phyloP scores from a whole-genome alignment of 2,113 vertebrate genomes.

The Marmota flaviventris region DNA sequence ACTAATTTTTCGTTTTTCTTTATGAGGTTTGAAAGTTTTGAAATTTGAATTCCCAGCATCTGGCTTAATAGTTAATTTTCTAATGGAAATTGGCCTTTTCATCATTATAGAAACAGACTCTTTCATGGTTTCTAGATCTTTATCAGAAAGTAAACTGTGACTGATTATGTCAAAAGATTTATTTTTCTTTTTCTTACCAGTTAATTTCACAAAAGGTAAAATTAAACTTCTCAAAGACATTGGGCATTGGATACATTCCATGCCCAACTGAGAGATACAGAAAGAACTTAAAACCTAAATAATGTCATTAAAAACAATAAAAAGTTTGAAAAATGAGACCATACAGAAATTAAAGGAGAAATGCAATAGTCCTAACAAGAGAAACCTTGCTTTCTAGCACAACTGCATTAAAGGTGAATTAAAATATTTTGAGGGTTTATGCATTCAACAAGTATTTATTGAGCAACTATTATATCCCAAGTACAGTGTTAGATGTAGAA shows the following conservation, averaged over 20 bases:
- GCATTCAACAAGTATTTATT: neutral
- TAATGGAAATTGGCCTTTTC: conserved; percentile 30
- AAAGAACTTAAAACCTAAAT: conserved; percentile 8
- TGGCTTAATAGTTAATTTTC: conserved; percentile 56
- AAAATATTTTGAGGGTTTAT: conserved; percentile 45
- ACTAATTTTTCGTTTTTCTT: conserved; percentile 61
- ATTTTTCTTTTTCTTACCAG: conserved; percentile 52
- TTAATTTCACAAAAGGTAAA: conserved; percentile 30
- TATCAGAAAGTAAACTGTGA: conserved; percentile 58
- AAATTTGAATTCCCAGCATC: conserved; percentile 53
- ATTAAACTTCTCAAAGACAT: conserved; percentile 44
- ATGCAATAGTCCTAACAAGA: conserved; percentile 26
- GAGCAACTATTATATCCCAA: neutral
- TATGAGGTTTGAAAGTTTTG: conserved; percentile 40
- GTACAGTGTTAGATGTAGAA: neutral
- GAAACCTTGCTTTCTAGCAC: neutral
- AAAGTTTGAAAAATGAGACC: conserved; percentile 1
- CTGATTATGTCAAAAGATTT: conserved; percentile 47
- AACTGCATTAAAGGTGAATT: conserved; percentile 7
- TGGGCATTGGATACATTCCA: neutral
- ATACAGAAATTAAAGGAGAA: conserved; percentile 52
- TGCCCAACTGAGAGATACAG: neutral
- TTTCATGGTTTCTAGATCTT: conserved; percentile 45
- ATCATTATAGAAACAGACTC: conserved; percentile 41
- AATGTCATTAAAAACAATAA: neutral